phyloP scores from a whole-genome alignment of 2,888 invertebrate genomes.

The Rhogogaster chlorosoma region DNA sequence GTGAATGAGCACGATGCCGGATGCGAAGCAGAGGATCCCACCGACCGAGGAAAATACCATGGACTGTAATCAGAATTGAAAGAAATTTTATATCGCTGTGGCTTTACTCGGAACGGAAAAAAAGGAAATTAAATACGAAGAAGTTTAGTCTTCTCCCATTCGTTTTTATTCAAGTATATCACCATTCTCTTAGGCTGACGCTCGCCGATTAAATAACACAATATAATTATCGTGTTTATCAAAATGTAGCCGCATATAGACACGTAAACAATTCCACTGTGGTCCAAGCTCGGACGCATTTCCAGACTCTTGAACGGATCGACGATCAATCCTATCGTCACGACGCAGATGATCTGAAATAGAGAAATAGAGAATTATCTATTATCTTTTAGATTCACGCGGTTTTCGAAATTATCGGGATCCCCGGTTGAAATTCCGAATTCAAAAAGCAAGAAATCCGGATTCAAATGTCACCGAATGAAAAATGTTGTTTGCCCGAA shows the following conservation, averaged over 20 bases:
- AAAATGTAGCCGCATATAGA: constrained; percentile 84
- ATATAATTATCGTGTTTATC: constrained; percentile 82
- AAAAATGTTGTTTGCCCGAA: too few relatives aligned
- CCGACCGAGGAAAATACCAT: constrained; percentile 82
- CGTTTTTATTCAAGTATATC: constrained; percentile 48
- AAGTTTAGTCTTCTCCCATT: background rate
- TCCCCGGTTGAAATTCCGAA: background rate
- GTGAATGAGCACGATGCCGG: constrained; percentile 83
- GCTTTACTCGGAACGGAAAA: background rate
- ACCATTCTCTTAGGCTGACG: constrained; percentile 82
- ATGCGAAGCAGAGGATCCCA: constrained; percentile 82
- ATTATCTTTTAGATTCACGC: background rate
- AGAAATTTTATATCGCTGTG: too few relatives aligned
- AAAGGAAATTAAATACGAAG: background rate
- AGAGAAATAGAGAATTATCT: background rate
- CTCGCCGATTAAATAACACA: constrained; percentile 82
- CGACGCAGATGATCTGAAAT: constrained; percentile 80
- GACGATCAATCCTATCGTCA: constrained; percentile 82
- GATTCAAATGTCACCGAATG: too few relatives aligned
- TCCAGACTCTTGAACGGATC: constrained; percentile 81
- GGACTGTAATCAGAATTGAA: constrained; percentile 69
- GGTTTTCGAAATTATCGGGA: background rate
- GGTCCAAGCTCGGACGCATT: constrained; percentile 79
- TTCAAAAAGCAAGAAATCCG: too few relatives aligned
- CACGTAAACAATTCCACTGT: constrained; percentile 84